phyloP scores from a whole-genome alignment of 2,113 vertebrate species.

The Cricetomys ansorgei region DNA sequence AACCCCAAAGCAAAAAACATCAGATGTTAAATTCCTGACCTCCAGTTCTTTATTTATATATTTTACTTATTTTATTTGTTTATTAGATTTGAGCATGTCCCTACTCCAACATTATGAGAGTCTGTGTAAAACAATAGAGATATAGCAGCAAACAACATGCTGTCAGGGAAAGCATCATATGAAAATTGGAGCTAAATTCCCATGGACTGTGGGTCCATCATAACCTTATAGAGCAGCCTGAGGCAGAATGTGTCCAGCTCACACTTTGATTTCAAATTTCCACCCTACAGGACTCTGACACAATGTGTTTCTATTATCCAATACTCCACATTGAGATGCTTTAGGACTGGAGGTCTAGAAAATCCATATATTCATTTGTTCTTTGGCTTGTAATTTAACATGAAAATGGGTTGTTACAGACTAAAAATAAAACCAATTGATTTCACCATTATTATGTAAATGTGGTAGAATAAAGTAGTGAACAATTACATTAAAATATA shows the following conservation, averaged over 20 bases:
- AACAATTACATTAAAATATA: not conserved
- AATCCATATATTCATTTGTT: not conserved
- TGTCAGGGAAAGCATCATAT: not conserved
- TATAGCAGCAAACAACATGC: fast-evolving
- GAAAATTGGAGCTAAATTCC: not conserved
- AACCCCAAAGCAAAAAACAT: not conserved
- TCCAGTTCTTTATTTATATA: not conserved
- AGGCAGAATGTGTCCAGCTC: no score
- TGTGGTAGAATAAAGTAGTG: not conserved
- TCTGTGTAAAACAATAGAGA: not conserved
- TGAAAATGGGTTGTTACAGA: not conserved
- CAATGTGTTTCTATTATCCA: not conserved
- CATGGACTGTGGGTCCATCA: not conserved
- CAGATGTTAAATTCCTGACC: not conserved
- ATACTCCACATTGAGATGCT: not conserved
- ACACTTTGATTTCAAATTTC: not conserved
- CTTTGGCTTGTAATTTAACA: not conserved
- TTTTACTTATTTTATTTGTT: no score
- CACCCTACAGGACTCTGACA: not conserved
- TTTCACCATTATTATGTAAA: not conserved
- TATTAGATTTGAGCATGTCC: not conserved
- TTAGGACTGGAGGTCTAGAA: not conserved
- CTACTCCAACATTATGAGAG: not conserved
- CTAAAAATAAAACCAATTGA: slow-evolving; percentile 12
- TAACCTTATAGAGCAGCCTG: not conserved